Percentiles rank a stretch among this genome's conserved stretches.
These are phyloP conservation scores for Perodicticus potto DNA, from an alignment of 2,797 vertebrate species.

Conservation along the genomic window DNA sequence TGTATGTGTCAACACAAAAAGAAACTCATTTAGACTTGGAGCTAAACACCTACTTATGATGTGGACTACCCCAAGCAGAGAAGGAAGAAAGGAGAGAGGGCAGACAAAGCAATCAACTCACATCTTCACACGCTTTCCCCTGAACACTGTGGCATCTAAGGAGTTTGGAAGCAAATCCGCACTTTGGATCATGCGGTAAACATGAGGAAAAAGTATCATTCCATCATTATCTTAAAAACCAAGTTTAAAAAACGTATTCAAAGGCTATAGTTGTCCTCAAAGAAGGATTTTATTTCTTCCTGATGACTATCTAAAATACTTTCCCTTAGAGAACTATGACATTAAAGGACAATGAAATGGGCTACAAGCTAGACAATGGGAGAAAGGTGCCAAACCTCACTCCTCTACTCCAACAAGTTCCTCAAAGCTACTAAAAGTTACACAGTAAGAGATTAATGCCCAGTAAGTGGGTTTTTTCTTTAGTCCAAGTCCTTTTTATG, in stretches of 20 bases:
- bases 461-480: not conserved
- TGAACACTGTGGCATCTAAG: too few species aligned
- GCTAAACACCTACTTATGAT: not conserved
- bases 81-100: not conserved
- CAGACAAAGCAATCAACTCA: not conserved
- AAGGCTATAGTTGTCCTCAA: not conserved
- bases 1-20: not conserved
- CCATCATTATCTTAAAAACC: not conserved
- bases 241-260: not conserved
- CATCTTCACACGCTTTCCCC: not conserved
- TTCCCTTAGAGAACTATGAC: not conserved
- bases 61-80: not conserved
- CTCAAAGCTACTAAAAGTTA: not conserved
- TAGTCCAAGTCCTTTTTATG: not conserved
- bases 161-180: not conserved
- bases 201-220: not conserved
- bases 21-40: not conserved
- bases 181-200: not conserved
- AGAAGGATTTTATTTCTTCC: conserved; percentile 43
- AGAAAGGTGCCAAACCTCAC: not conserved
- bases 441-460: not conserved
- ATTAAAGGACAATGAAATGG: not conserved
- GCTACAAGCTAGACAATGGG: not conserved
- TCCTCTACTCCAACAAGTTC: not conserved
- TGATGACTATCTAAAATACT: not conserved